These are phyloP conservation scores for Saccostrea glomerata DNA, from an alignment of 1,140 invertebrate species.

Conservation along the genomic window DNA sequence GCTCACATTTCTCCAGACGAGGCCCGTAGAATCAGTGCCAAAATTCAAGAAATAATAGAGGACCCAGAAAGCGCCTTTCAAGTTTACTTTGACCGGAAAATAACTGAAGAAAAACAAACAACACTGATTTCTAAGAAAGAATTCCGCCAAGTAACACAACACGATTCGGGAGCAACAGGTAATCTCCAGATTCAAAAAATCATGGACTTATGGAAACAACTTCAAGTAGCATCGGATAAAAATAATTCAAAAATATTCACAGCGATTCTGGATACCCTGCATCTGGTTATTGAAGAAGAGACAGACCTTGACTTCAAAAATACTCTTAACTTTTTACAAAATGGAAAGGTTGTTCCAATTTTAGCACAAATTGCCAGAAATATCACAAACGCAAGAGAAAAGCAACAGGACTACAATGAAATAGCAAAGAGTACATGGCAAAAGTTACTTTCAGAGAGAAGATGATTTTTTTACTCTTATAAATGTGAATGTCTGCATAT, in stretches of 20 bases:
- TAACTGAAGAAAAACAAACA: background rate
- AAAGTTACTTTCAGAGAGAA: no score
- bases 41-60: background rate
- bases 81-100: constrained; percentile 14
- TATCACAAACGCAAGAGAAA: no score
- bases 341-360: no score
- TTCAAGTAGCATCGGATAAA: background rate
- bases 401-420: no score
- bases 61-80: background rate
- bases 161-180: background rate
- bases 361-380: no score
- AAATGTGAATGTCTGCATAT: no score
- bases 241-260: background rate
- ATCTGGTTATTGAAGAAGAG: background rate
- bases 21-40: background rate
- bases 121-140: background rate
- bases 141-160: background rate
- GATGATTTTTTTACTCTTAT: no score
- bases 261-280: background rate
- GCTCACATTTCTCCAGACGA: background rate
- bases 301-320: background rate
- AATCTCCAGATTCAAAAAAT: background rate
- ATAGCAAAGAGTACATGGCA: no score
- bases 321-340: no score
- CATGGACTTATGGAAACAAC: background rate